Percentiles rank a stretch among this genome's conserved stretches.
These are phyloP conservation scores for Monopis laevigella DNA, from an alignment of 2,888 invertebrate species.

Conservation along the genomic window DNA sequence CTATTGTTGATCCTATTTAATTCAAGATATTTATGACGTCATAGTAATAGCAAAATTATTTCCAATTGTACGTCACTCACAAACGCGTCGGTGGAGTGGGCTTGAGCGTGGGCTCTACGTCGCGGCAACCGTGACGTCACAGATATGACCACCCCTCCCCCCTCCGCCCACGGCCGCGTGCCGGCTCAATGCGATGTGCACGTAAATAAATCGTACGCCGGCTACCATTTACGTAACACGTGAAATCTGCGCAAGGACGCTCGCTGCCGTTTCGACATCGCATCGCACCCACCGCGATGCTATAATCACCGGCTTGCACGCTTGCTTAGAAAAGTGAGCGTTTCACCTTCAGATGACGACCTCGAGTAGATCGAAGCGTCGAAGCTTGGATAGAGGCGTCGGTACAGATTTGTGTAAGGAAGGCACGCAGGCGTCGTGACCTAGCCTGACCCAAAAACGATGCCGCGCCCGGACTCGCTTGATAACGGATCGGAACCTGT, in stretches of 20 bases:
- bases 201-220: conserved; percentile 40
- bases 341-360: conserved; percentile 49
- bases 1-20: too few relatives aligned
- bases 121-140: conserved; percentile 47
- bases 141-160: conserved; percentile 22
- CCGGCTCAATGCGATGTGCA: conserved; percentile 29
- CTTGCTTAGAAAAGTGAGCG: conserved; percentile 60
- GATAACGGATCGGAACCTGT: conserved; percentile 58
- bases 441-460: conserved; percentile 62
- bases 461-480: conserved; percentile 46
- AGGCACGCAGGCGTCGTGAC: conserved; percentile 63
- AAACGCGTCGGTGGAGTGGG: conserved; percentile 32
- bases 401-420: conserved; percentile 40
- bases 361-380: conserved; percentile 14
- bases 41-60: not conserved
- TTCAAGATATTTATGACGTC: too few relatives aligned
- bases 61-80: conserved; percentile 26
- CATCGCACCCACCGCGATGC: conserved; percentile 38
- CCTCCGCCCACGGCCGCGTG: conserved; percentile 25
- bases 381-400: conserved; percentile 39
- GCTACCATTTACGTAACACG: conserved; percentile 46
- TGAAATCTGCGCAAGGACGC: conserved; percentile 59
- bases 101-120: conserved; percentile 46
- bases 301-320: conserved; percentile 56
- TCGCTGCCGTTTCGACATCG: conserved; percentile 43